Percentiles rank a stretch among this genome's conserved stretches.
Conservation (phyloP, 2,888 invertebrate genomes). For the Shargacucullia verbasci region DNA sequence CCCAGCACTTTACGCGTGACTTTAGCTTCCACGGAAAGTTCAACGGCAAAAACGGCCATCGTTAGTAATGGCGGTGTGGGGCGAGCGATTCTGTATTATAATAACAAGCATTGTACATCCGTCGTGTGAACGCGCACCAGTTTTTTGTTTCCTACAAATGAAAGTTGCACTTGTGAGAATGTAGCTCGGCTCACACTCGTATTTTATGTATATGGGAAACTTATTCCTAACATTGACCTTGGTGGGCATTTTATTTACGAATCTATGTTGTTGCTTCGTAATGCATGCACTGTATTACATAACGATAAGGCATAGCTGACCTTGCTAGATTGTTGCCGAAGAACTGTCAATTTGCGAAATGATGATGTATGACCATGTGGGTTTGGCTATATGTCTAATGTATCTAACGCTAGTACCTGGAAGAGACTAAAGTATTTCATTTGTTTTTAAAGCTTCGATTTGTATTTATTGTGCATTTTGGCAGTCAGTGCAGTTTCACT, state of each 20-base stretch:
- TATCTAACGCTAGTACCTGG: not conserved
- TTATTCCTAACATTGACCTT: constrained; percentile 81
- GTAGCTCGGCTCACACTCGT: constrained; percentile 62
- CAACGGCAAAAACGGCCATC: constrained; percentile 69
- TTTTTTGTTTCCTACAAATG: constrained; percentile 85
- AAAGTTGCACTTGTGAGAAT: constrained; percentile 87
- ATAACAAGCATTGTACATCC: constrained; percentile 68
- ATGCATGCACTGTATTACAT: constrained; percentile 29
- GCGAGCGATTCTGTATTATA: constrained; percentile 64
- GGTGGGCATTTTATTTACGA: constrained; percentile 45
- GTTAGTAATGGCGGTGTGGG: constrained; percentile 46
- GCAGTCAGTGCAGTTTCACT: constrained; percentile 42
- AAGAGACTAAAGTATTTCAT: not conserved
- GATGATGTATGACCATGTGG: not conserved
- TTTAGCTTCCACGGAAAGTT: constrained; percentile 74
- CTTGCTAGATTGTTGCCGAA: constrained; percentile 16
- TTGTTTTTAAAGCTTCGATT: constrained; percentile 5
- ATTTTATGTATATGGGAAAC: constrained; percentile 74
- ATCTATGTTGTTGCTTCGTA: constrained; percentile 46
- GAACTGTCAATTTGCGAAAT: not conserved
- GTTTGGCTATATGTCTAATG: constrained; percentile 3
- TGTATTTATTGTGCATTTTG: constrained; percentile 18
- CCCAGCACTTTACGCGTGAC: constrained; percentile 60
- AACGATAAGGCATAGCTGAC: constrained; percentile 25
- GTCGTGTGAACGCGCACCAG: constrained; percentile 82